These are phyloP conservation scores for Rotaria magnacalcarata DNA, from an alignment of 2,888 invertebrate species.

Conservation along the genomic window DNA sequence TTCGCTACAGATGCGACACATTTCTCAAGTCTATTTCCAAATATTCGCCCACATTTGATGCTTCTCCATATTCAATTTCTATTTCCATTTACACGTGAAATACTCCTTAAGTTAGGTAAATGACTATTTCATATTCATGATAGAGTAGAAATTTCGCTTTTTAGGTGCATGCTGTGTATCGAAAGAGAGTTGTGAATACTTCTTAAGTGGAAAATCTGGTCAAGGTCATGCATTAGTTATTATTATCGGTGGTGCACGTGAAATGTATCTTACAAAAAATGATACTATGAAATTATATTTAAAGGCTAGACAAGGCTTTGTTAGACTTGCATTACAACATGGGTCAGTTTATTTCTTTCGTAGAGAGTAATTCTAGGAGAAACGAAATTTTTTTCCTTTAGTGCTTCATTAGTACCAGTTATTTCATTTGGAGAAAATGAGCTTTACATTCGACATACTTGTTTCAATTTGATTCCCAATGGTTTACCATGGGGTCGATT, in stretches of 20 bases:
- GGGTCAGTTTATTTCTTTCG: not conserved
- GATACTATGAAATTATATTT: not conserved
- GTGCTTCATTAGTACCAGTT: not conserved
- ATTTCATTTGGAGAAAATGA: conserved; percentile 25
- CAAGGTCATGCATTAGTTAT: not conserved
- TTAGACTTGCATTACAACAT: conserved; percentile 15
- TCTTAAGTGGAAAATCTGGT: not conserved
- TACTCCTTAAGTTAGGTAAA: not conserved
- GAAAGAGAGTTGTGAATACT: not conserved
- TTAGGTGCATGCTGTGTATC: conserved; percentile 51
- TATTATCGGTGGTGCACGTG: not conserved
- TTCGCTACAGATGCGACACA: conserved; percentile 69
- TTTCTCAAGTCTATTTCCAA: conserved; percentile 60
- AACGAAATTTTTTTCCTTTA: not conserved
- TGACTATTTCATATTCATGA: too few relatives aligned
- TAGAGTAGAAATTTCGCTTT: too few relatives aligned
- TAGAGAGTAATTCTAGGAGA: too few relatives aligned
- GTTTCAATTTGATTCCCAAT: not conserved
- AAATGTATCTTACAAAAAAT: not conserved
- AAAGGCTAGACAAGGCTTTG: not conserved
- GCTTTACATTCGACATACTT: not conserved
- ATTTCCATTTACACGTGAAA: conserved; percentile 70
- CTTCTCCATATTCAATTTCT: conserved; percentile 72
- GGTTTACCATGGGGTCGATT: not conserved
- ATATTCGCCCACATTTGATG: conserved; percentile 61